A percentile compares a stretch with the other conserved stretches of the same genome.
These are phyloP conservation scores for Takifugu flavidus DNA, from an alignment of 2,113 vertebrate genomes.

Conservation along the genomic window DNA sequence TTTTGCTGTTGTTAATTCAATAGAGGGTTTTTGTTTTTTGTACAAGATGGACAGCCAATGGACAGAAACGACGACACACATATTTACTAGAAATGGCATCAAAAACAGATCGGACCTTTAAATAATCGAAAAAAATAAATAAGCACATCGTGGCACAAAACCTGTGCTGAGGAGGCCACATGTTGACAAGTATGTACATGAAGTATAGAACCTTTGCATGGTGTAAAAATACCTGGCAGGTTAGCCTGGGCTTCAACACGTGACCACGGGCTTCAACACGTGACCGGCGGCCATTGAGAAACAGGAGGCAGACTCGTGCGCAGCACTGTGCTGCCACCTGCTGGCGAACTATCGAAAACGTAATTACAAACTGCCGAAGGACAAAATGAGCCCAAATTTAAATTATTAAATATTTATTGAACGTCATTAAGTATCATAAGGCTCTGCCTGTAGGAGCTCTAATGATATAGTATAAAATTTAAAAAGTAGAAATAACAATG, in stretches of 20 bases:
- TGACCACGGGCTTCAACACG: conserved; percentile 59
- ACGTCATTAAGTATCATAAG: conserved; percentile 67
- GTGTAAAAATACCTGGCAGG: conserved; percentile 47
- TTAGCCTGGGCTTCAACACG: conserved; percentile 52
- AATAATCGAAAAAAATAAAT: conserved; percentile 9
- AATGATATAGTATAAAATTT: conserved; percentile 77
- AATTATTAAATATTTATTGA: conserved; percentile 74
- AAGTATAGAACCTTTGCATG: conserved; percentile 5
- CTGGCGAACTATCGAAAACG: conserved; percentile 21
- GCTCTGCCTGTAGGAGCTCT: conserved; percentile 67
- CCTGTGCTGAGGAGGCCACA: not conserved
- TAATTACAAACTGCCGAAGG: not conserved
- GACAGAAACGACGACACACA: conserved; percentile 33
- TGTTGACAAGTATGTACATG: conserved; percentile 4
- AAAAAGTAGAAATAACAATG: conserved; percentile 78
- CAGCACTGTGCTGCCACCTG: conserved; percentile 59
- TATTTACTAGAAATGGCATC: conserved; percentile 34
- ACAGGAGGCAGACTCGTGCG: conserved; percentile 12
- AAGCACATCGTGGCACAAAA: not conserved
- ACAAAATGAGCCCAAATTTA: not conserved
- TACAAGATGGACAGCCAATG: conserved; percentile 36
- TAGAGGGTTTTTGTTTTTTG: conserved; percentile 10
- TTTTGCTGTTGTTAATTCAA: not conserved
- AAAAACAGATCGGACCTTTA: conserved; percentile 15
- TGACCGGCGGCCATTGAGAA: conserved; percentile 53